Evolutionary conservation across 2,113 vertebrate genomes (phyloP).

Genomic region (Tupaia chinensis): DNA sequence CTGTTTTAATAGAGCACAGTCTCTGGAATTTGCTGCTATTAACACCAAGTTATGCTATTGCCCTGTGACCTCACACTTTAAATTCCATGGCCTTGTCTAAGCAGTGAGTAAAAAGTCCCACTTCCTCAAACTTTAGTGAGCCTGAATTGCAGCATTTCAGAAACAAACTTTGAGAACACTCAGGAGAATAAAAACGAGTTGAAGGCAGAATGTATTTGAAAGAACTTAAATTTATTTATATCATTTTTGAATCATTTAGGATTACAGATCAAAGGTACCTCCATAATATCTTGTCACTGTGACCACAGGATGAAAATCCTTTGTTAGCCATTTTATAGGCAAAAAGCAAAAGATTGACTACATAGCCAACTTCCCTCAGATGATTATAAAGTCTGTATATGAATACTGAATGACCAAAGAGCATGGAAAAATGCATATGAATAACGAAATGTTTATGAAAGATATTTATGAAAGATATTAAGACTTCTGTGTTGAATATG

Average conservation of each 20-base stretch:
- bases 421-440: slow-evolving; percentile 80
- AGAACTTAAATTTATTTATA: slow-evolving; percentile 73
- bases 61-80: slow-evolving; percentile 68
- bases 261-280: slow-evolving; percentile 75
- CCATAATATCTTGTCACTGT: slow-evolving; percentile 81
- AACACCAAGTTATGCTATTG: slow-evolving; percentile 18
- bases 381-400: slow-evolving; percentile 75
- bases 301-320: slow-evolving; percentile 76
- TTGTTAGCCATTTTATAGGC: slow-evolving; percentile 79
- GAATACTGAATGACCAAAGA: slow-evolving; percentile 84
- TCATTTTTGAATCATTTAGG: slow-evolving; percentile 72
- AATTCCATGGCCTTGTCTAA: slow-evolving; percentile 66
- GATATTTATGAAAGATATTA: slow-evolving; percentile 85
- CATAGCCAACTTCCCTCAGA: slow-evolving; percentile 77
- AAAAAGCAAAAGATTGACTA: slow-evolving; percentile 75
- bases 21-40: slow-evolving; percentile 69
- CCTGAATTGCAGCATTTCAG: slow-evolving; percentile 70
- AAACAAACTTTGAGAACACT: slow-evolving; percentile 74
- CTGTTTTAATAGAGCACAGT: slow-evolving; percentile 42
- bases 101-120: slow-evolving; percentile 61
- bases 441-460: slow-evolving; percentile 82
- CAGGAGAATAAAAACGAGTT: slow-evolving; percentile 78
- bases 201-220: slow-evolving; percentile 76
- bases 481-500: slow-evolving; percentile 83
- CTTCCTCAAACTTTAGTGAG: slow-evolving; percentile 66